Conservation (phyloP, 2,888 invertebrate genomes). For the Lasius fuliginosus region DNA sequence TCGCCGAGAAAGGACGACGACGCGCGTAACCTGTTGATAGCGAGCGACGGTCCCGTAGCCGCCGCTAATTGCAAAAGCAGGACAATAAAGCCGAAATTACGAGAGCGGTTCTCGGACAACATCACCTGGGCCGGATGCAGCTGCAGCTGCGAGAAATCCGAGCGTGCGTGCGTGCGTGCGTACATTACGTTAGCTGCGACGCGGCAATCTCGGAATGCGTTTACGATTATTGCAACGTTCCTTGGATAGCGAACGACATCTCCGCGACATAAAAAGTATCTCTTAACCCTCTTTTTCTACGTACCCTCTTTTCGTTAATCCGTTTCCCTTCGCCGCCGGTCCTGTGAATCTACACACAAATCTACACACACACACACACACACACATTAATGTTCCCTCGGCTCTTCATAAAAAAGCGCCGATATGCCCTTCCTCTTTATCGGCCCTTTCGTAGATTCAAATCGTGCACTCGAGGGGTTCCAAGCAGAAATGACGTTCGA, state of each 20-base stretch:
- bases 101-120: conserved; percentile 34
- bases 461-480: conserved; percentile 28
- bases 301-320: conserved; percentile 12
- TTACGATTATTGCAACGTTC: conserved; percentile 69
- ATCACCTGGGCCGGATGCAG: conserved; percentile 66
- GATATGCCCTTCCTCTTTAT: conserved; percentile 11
- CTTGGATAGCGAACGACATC: conserved; percentile 57
- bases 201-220: conserved; percentile 63
- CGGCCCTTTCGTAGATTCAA: conserved; percentile 16
- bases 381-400: neutral
- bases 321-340: neutral
- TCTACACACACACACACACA: neutral
- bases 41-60: conserved; percentile 52
- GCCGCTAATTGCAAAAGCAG: conserved; percentile 73
- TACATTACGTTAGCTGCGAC: conserved; percentile 55
- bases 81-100: conserved; percentile 64
- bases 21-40: conserved; percentile 73
- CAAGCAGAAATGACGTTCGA: conserved; percentile 36
- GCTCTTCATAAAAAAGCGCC: neutral
- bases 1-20: conserved; percentile 37
- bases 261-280: conserved; percentile 41
- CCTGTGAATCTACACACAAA: neutral
- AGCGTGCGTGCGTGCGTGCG: neutral
- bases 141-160: conserved; percentile 46
- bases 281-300: neutral